phyloP scores from a whole-genome alignment of 2,113 vertebrate genomes.

The Dascyllus trimaculatus region DNA sequence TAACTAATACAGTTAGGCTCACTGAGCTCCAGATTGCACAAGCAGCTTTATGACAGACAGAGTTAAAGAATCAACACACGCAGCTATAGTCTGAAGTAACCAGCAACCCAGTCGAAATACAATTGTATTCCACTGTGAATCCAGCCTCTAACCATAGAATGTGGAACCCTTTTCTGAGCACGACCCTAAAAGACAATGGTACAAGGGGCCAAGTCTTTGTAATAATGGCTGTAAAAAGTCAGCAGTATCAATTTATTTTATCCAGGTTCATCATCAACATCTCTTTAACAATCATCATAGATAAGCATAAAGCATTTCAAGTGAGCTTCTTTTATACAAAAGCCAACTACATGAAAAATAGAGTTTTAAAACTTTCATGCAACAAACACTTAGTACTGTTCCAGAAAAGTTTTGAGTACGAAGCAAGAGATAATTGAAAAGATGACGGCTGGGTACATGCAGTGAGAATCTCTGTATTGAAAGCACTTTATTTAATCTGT shows the following conservation, averaged over 20 bases:
- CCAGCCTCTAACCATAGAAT: not conserved
- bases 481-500: constrained; percentile 13
- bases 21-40: not conserved
- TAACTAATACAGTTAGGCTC: not conserved
- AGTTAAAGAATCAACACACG: not conserved
- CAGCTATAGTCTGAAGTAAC: constrained; percentile 22
- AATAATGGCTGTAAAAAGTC: not conserved
- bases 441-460: constrained; percentile 11
- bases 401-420: constrained; percentile 20
- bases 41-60: constrained; percentile 9
- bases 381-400: constrained; percentile 16
- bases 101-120: constrained; percentile 16
- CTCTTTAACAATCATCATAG: constrained; percentile 18
- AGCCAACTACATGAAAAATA: not conserved
- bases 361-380: constrained; percentile 19
- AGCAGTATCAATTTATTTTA: constrained; percentile 12
- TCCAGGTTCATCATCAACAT: not conserved
- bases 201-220: not conserved
- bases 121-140: not conserved
- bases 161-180: not conserved
- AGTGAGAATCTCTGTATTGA: constrained; percentile 16
- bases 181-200: not conserved
- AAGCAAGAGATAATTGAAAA: constrained; percentile 22
- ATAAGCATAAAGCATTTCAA: constrained; percentile 6
- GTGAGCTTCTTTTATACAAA: not conserved